Evolutionary conservation across 1,140 invertebrate genomes (phyloP), one percentile per base, ranked within the genome.

Genomic region (Drosophila kikkawai): DNA sequence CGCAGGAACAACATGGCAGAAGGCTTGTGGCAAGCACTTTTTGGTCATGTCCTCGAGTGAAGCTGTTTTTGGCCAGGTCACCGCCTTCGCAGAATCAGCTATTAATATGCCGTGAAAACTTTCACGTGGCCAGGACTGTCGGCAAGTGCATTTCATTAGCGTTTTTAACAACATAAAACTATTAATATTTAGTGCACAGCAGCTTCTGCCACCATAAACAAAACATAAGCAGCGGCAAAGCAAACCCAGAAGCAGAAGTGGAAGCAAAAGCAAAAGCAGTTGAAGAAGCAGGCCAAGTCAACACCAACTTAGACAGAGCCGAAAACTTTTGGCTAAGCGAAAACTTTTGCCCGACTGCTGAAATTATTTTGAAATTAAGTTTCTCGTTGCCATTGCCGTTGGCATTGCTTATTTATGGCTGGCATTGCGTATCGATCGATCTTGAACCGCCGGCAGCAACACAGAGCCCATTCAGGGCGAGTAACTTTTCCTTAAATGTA

Each of bases 351-450:
- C 48, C 68, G 74, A 77, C 66, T 64, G 67, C 19, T 47, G 60
- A 87, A 88, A 90, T 87, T 83, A 87, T 87, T 87, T 88, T 80
- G 84, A 87, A 87, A 87, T 88, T 87, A 87, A 87, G 84, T 87
- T 87, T 87, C 60, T 78, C 50, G 50, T 73, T 65, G 47, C 48
- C 19, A 42, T 56, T 65, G 75, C 53, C 70, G 63, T 68, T 86
- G 66, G 67, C 76, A 82, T 86, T 83, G 79, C 71, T 87, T 87
- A 87, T 87, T 87, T 87, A 87, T 88, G 84, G 53, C 68, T 75
- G 55, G 64, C 80, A 88, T 63, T 83, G 80, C 83, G 68, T 77
- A 88, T 90, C 85, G 81, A 88, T 88, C 85, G 85, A 84, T 78
- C 84, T 67, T 82, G 77, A 85, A 80, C 79, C 57, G 64, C 57